These are phyloP conservation scores for Nothoprocta perdicaria DNA, from an alignment of 2,113 vertebrate genomes.

Conservation along the genomic window DNA sequence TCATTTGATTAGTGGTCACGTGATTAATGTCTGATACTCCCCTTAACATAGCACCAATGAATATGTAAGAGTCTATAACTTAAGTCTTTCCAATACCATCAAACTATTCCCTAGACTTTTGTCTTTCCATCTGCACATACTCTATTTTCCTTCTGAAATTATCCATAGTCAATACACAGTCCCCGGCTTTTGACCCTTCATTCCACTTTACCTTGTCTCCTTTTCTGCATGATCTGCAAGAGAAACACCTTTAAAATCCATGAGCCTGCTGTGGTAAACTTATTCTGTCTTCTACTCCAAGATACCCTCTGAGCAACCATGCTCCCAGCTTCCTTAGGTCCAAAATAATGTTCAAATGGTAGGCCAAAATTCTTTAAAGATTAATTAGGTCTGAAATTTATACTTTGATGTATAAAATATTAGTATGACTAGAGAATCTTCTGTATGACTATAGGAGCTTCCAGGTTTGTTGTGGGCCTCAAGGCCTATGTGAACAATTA, in stretches of 20 bases:
- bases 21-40: background rate
- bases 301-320: background rate
- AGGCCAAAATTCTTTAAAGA: background rate
- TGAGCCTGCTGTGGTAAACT: background rate
- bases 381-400: background rate
- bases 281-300: background rate
- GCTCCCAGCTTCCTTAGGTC: accelerated
- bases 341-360: background rate
- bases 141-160: background rate
- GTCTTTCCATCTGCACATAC: background rate
- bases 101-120: background rate
- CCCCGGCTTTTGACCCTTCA: background rate
- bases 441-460: background rate
- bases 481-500: accelerated
- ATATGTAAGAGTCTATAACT: background rate
- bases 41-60: background rate
- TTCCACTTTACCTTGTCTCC: background rate
- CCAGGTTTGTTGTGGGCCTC: background rate
- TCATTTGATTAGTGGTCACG: background rate
- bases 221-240: background rate
- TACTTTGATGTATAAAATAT: background rate
- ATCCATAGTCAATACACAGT: background rate
- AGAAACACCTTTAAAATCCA: background rate
- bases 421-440: background rate
- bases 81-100: background rate